Base-by-base conservation (phyloP, 2,113 vertebrate species). In the Pseudopipra pipra region DNA sequence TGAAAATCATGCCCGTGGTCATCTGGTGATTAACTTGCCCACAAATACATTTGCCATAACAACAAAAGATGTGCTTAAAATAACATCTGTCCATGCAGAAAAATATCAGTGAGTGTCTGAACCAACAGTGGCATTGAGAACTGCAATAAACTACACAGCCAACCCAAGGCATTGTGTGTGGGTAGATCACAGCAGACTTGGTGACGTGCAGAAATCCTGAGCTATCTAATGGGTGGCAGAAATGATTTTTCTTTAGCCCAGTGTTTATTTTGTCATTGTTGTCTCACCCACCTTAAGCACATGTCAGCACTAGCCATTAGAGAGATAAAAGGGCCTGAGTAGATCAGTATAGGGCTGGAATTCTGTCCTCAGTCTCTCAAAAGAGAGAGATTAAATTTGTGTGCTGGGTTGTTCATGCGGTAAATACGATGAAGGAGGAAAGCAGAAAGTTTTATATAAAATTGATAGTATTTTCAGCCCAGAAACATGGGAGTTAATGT, bases 221-320 rank as follows among this genome's bases (percentile, higher is more conserved):
- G 72, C 46, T 88, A 65, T 93, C 49, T 23, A 30, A 88, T 39
- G 2, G 0, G 56, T 1, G 6, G 72, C 72, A 90, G 80, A 94
- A 90, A 86, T 62, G 0, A 97, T 95, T 96, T 96, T 95, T 90
- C 79, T 97, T 95, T 71, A 85, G 59, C 67, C 24, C 24, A 11
- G 85, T 70, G 92, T 93, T 96, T 95, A 86, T 94, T 95, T 90
- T 93, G 92, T 96, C 90, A 92, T 93, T 91, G 94, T 94, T 96
- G 96, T 74, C 88, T 90, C 72, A 77, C 72, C 75, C 51, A 90
- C 75, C 68, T 90, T 95, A 95, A 97, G 89, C 86, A 67, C 59
- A 8, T 90, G 92, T 93, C 94, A 94, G 72, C 47, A 92, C 27
- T 95, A 90, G 92, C 90, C 92, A 80, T 92, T 90, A 94, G 79